phyloP scores from a whole-genome alignment of 2,797 vertebrate species.

The Columba guinea region DNA sequence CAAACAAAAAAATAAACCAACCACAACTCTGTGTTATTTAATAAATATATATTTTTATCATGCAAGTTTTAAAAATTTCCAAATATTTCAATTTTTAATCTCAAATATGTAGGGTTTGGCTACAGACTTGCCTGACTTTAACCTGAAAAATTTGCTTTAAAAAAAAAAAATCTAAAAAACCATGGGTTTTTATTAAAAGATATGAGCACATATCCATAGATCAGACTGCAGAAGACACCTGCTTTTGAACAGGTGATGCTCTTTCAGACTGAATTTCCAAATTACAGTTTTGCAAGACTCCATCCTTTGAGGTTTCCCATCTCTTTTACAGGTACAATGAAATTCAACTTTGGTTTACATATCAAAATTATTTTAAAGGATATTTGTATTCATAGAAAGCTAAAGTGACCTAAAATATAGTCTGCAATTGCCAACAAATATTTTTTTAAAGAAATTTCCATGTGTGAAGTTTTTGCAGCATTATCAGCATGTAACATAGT shows the following conservation, averaged over 20 bases:
- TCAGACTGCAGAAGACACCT: background rate
- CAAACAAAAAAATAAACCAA: too few relatives aligned
- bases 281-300: background rate
- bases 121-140: background rate
- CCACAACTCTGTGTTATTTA: background rate
- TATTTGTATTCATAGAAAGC: background rate
- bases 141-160: background rate
- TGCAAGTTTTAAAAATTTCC: background rate
- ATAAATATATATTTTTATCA: background rate
- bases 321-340: background rate
- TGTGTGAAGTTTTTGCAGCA: background rate
- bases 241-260: background rate
- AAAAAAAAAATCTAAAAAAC: background rate
- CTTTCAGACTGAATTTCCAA: background rate
- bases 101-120: background rate
- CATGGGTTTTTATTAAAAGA: background rate
- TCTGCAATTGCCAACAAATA: background rate
- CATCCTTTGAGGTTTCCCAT: background rate
- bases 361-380: background rate
- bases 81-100: background rate
- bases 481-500: background rate
- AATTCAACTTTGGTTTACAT: background rate
- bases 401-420: background rate
- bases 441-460: background rate
- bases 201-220: background rate